Evolutionary conservation across 1,140 invertebrate genomes (phyloP).

Genomic region (Drosophila trapezifrons): DNA sequence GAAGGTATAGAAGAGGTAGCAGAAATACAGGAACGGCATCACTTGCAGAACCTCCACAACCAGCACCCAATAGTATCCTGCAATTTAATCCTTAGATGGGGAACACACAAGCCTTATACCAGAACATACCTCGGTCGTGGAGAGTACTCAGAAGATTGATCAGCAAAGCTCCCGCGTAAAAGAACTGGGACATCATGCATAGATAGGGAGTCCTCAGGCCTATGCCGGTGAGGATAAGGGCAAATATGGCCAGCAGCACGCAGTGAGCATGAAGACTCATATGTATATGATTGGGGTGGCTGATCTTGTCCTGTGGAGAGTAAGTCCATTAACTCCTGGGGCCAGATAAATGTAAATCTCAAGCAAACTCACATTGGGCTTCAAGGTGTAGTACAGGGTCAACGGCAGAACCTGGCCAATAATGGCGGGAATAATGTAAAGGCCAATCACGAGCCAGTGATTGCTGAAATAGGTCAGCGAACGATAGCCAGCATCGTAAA

Average conservation of each 20-base stretch:
- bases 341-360: neutral
- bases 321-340: neutral
- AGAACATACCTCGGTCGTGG: constrained; percentile 85
- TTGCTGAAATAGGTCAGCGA: constrained; percentile 89
- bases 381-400: constrained; percentile 83
- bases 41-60: constrained; percentile 78
- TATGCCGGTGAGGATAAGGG: constrained; percentile 55
- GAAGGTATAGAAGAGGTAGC: constrained; percentile 87
- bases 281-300: constrained; percentile 67
- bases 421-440: constrained; percentile 86
- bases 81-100: neutral
- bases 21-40: constrained; percentile 85
- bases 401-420: constrained; percentile 74
- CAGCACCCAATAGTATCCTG: constrained; percentile 84
- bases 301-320: constrained; percentile 53
- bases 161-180: constrained; percentile 62
- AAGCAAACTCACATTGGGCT: constrained; percentile 62
- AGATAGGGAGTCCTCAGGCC: constrained; percentile 73
- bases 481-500: constrained; percentile 83
- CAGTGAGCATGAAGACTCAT: constrained; percentile 74
- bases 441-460: constrained; percentile 87
- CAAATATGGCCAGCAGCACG: constrained; percentile 60
- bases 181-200: constrained; percentile 71
- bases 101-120: constrained; percentile 13
- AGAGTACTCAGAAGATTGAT: constrained; percentile 68